Percentiles rank a stretch among this genome's conserved stretches.
phyloP scores from a whole-genome alignment of 2,797 vertebrate genomes.

The Cyprinella venusta region DNA sequence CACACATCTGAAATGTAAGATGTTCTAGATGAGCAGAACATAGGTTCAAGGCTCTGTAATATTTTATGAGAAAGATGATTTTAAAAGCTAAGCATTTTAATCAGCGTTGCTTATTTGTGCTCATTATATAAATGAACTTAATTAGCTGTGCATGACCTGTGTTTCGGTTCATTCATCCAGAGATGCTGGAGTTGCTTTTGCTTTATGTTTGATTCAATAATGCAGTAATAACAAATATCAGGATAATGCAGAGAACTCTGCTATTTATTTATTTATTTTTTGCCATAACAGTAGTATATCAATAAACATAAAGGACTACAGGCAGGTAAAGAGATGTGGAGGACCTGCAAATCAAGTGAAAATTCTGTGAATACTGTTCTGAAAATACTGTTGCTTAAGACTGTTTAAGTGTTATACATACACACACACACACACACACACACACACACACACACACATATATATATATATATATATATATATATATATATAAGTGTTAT shows the following conservation, averaged over 20 bases:
- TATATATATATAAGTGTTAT: too few relatives aligned
- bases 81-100: constrained; percentile 9
- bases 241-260: background rate
- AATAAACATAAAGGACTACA: background rate
- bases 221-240: background rate
- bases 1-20: background rate
- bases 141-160: constrained; percentile 13
- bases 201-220: constrained; percentile 15
- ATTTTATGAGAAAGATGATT: constrained; percentile 1
- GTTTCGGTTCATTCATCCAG: constrained; percentile 2
- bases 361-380: background rate
- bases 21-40: background rate
- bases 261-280: background rate
- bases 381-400: background rate
- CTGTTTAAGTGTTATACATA: background rate
- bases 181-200: background rate
- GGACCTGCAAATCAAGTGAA: background rate
- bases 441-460: too few relatives aligned
- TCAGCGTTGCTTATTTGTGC: background rate
- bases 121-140: background rate
- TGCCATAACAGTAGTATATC: background rate
- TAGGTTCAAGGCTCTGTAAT: background rate
- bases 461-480: too few relatives aligned
- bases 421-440: too few relatives aligned
- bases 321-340: background rate